phyloP scores from a whole-genome alignment of 1,140 invertebrate species.

The Drosophila tropicalis region DNA sequence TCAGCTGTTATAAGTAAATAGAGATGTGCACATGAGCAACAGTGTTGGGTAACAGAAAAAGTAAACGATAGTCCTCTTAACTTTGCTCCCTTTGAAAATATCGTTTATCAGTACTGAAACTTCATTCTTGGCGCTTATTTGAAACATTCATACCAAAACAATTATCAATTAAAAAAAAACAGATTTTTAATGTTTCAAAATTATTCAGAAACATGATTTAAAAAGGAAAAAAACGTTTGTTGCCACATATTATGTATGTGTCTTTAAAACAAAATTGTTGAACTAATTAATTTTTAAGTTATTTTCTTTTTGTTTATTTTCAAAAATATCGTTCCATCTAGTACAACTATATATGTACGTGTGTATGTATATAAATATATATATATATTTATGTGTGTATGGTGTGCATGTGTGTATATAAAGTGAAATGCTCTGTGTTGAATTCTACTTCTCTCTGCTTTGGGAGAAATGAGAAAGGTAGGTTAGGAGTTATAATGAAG shows the following conservation, averaged over 20 bases:
- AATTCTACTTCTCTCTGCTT: conserved; percentile 57
- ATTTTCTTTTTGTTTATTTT: conserved; percentile 70
- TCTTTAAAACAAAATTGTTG: conserved; percentile 31
- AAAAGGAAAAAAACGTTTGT: neutral
- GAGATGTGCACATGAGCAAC: neutral
- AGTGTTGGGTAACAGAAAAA: conserved; percentile 16
- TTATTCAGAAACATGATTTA: neutral
- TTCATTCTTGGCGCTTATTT: neutral
- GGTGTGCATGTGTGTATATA: conserved; percentile 58
- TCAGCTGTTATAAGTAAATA: neutral
- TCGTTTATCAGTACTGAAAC: neutral
- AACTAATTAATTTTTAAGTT: conserved; percentile 62
- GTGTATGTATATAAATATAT: conserved; percentile 7
- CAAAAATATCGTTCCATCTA: conserved; percentile 77
- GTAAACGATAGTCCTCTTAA: too few species aligned
- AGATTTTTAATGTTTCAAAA: neutral
- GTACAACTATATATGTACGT: conserved; percentile 50
- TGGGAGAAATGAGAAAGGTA: conserved; percentile 31
- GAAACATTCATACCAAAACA: neutral
- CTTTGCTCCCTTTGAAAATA: neutral
- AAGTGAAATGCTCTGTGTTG: conserved; percentile 72
- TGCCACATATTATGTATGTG: neutral
- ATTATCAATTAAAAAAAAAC: neutral
- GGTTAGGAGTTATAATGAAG: conserved; percentile 18
- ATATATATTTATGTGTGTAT: conserved; percentile 55